Base-by-base conservation (phyloP, 2,797 vertebrate species). In the Chelidonichthys spinosus region DNA sequence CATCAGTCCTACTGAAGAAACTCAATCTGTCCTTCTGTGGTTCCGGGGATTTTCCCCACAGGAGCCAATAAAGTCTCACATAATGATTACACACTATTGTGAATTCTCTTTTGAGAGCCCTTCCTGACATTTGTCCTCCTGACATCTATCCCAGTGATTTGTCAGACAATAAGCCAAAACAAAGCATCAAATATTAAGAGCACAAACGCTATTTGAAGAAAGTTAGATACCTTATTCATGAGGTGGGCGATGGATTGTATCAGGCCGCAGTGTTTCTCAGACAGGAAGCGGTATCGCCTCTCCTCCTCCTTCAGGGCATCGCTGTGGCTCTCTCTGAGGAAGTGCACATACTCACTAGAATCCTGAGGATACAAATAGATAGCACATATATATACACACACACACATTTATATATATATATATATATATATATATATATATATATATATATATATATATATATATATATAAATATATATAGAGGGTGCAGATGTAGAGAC, bases 251-350 rank as follows among this genome's bases (percentile, higher is more conserved):
- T 36, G 61, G 92, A 89, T 79, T 93, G 86, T 2, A 90, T 78
- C 33, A 96, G 74, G 55, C 76, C 70, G 0, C 96, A 96, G 92
- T 99, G 97, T 81, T 97, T 98, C 91, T 99, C 98, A 0, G 97
- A 96, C 91, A 99, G 90, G 91, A 99, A 99, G 56, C 97, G 97
- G 60, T 97, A 98, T 67, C 98, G 93, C 44, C 98, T 95, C 87
- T 97, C 97, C 91, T 99, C 96, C 83, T 99, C 98, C 81, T 95
- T 89, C 70, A 98, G 91, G 0, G 97, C 97, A 0, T 96, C 95
- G 6, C 74, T 81, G 74, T 98, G 94, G 72, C 97, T 97, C 71
- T 96, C 94, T 0, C 90, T 95, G 63, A 97, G 88, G 0, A 99
- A 99, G 5, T 95, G 93, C 75, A 96, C 66, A 17, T 92, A 95